A percentile compares a stretch with the other conserved stretches of the same genome.
These are phyloP conservation scores for Xiphorhynchus erythropygius DNA, from an alignment of 2,797 vertebrate species.

Conservation along the genomic window DNA sequence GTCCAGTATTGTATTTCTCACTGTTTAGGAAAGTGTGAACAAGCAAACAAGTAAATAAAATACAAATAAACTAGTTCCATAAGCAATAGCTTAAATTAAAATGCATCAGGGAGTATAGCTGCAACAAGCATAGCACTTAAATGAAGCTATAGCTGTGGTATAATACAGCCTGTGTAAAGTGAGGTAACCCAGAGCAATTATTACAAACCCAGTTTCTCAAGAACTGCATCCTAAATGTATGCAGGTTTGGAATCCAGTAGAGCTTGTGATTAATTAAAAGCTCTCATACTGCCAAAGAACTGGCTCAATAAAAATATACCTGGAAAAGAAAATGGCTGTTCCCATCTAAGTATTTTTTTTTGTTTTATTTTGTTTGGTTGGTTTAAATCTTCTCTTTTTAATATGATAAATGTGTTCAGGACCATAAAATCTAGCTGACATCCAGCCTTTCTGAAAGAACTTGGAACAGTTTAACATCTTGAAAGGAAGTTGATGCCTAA, in stretches of 20 bases:
- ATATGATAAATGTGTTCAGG: background rate
- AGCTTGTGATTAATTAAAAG: background rate
- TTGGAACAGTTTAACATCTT: background rate
- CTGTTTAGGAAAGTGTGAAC: background rate
- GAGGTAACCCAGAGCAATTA: background rate
- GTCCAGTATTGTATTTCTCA: background rate
- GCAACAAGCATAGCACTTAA: background rate
- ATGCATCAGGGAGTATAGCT: background rate
- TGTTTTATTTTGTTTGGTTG: background rate
- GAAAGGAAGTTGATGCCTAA: background rate
- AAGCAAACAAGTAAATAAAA: background rate
- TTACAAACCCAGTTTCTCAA: background rate
- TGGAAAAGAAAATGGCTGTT: background rate
- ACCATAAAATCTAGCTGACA: background rate
- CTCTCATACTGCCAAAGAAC: background rate
- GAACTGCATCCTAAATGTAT: background rate
- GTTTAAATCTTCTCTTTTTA: background rate
- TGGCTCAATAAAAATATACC: background rate
- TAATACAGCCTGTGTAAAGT: background rate
- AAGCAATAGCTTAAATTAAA: background rate
- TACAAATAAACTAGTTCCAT: background rate
- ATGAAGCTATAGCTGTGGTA: background rate
- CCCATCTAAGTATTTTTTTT: background rate
- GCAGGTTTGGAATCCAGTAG: background rate
- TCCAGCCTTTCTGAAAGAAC: background rate